Percentiles rank a stretch among this genome's conserved stretches.
Conservation (phyloP, 2,113 vertebrate genomes). For the Thermophis baileyi region DNA sequence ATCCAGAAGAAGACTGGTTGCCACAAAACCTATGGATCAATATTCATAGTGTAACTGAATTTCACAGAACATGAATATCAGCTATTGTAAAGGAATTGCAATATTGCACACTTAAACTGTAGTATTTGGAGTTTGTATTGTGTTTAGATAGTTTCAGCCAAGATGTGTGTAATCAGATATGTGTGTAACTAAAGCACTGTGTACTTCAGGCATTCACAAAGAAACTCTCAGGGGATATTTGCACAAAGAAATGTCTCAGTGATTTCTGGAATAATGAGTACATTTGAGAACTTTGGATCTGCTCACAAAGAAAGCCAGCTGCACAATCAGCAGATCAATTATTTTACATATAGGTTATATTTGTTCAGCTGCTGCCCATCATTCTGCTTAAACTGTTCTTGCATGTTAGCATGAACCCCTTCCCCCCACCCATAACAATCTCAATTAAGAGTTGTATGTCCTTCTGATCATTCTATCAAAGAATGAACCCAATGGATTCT, state of each 20-base stretch:
- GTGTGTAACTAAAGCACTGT: conserved; percentile 31
- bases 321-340: conserved; percentile 34
- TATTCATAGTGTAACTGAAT: not conserved
- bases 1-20: not conserved
- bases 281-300: conserved; percentile 33
- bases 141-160: conserved; percentile 26
- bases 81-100: not conserved
- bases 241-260: conserved; percentile 27
- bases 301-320: conserved; percentile 29
- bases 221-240: conserved; percentile 8
- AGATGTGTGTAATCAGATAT: conserved; percentile 25
- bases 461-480: not conserved
- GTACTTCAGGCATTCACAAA: conserved; percentile 22
- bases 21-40: not conserved
- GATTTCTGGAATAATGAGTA: conserved; percentile 35
- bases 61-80: not conserved
- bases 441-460: conserved; percentile 6
- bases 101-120: not conserved
- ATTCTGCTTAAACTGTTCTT: conserved; percentile 15
- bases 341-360: conserved; percentile 29
- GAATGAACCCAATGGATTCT: not conserved
- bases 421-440: not conserved
- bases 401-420: conserved; percentile 3
- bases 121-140: conserved; percentile 17
- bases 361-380: conserved; percentile 29